Conservation (phyloP, 2,113 vertebrate genomes). For the Eupsittula cactorum region DNA sequence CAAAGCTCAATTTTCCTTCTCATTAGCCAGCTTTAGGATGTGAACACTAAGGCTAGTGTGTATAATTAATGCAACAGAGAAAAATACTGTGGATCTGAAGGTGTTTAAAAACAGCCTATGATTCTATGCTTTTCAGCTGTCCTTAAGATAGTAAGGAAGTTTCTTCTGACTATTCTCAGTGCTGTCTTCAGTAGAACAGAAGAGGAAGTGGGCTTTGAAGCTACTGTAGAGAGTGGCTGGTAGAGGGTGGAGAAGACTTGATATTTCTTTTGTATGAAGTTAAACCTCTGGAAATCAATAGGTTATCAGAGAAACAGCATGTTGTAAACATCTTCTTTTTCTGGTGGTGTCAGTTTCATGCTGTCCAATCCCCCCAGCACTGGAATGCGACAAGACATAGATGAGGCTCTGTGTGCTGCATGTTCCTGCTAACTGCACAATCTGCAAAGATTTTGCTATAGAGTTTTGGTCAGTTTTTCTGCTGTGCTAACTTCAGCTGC, state of each 20-base stretch:
- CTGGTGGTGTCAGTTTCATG: not conserved
- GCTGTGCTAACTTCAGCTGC: not conserved
- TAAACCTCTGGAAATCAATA: not conserved
- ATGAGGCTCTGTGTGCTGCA: not conserved
- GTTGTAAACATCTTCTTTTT: not conserved
- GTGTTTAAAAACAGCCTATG: not conserved
- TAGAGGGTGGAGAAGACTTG: not conserved
- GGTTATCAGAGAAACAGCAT: not conserved
- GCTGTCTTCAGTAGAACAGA: not conserved
- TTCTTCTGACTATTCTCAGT: not conserved
- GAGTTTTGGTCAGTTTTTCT: not conserved
- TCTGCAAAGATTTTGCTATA: not conserved
- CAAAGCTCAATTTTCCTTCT: not conserved
- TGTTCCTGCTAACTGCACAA: not conserved
- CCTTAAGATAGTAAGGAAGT: not conserved
- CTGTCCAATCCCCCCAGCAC: not conserved
- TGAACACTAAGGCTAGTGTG: not conserved
- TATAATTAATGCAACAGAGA: not conserved
- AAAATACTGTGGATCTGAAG: not conserved
- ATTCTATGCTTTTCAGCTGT: not conserved
- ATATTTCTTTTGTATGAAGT: not conserved
- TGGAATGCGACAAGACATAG: not conserved
- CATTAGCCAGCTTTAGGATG: not conserved
- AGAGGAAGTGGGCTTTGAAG: not conserved
- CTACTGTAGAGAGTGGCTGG: not conserved